A percentile compares a stretch with the other conserved stretches of the same genome.
Conservation (phyloP, 1,140 invertebrate species). For the Neodiprion lecontei region DNA sequence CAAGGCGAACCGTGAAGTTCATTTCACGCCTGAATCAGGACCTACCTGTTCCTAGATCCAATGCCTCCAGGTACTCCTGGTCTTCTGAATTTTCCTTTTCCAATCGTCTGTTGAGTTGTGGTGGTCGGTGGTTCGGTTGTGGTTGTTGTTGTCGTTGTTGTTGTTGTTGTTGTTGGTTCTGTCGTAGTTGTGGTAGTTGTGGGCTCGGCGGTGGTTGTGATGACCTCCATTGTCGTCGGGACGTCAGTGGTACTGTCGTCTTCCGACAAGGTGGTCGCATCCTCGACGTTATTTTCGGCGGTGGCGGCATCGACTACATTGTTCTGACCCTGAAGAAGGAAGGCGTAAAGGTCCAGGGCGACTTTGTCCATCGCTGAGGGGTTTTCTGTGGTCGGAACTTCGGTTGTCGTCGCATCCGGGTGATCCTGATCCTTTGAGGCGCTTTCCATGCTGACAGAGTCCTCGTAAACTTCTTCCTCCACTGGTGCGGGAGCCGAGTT, state of each 20-base stretch:
- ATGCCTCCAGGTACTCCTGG: slow-evolving; percentile 42
- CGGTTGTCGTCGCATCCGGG: slow-evolving; percentile 52
- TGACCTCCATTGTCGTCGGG: slow-evolving; percentile 64
- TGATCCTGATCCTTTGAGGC: slow-evolving; percentile 35
- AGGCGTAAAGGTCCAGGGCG: slow-evolving; percentile 80
- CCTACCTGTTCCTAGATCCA: slow-evolving; percentile 49
- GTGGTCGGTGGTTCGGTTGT: slow-evolving; percentile 41
- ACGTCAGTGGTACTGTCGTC: slow-evolving; percentile 66
- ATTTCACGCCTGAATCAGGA: not conserved
- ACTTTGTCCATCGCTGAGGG: slow-evolving; percentile 78
- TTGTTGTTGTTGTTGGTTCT: slow-evolving; percentile 65
- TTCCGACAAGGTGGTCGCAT: slow-evolving; percentile 53
- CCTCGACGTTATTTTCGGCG: slow-evolving; percentile 43
- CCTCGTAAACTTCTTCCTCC: slow-evolving; percentile 10
- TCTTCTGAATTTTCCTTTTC: slow-evolving; percentile 55
- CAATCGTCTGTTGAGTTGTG: slow-evolving; percentile 44
- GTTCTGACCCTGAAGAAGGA: slow-evolving; percentile 73
- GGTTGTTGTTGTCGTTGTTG: slow-evolving; percentile 41
- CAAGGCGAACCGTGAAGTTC: not conserved
- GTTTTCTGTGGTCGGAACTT: slow-evolving; percentile 65
- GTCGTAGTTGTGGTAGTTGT: slow-evolving; percentile 63
- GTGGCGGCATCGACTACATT: slow-evolving; percentile 66
- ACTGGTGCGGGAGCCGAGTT: slow-evolving; percentile 14
- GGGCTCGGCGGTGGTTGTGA: slow-evolving; percentile 61
- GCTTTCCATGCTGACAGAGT: slow-evolving; percentile 17